phyloP scores from a whole-genome alignment of 2,888 invertebrate species.

The Pollenia labialis region DNA sequence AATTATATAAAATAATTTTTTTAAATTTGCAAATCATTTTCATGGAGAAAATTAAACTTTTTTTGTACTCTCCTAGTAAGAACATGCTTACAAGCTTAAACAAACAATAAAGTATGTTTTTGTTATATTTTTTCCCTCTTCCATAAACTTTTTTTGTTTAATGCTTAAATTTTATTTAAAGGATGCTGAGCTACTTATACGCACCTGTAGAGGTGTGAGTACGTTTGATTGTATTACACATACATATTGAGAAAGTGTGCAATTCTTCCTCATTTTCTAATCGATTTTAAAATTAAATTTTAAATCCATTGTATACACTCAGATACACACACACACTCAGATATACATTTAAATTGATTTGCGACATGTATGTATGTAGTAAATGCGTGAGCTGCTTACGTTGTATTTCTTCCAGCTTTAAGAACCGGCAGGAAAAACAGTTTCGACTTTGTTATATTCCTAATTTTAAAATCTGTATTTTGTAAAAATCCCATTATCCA shows the following conservation, averaged over 20 bases:
- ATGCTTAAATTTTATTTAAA: constrained; percentile 17
- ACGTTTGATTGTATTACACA: neutral
- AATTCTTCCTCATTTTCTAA: constrained; percentile 42
- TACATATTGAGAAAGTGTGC: constrained; percentile 12
- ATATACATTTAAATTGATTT: neutral
- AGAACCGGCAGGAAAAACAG: neutral
- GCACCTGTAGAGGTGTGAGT: neutral
- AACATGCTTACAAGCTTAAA: neutral
- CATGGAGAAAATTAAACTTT: too few relatives aligned
- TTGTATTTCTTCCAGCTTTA: neutral
- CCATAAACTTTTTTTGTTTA: neutral
- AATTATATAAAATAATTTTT: too few relatives aligned
- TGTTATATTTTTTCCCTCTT: neutral
- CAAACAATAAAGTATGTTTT: neutral
- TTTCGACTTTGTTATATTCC: neutral
- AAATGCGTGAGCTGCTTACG: constrained; percentile 6
- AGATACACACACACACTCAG: neutral
- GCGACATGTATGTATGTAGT: neutral
- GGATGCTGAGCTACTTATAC: neutral
- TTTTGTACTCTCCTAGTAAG: too few relatives aligned
- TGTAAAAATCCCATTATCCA: too few relatives aligned
- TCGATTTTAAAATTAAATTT: constrained; percentile 66
- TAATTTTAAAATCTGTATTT: too few relatives aligned
- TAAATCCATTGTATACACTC: constrained; percentile 42
- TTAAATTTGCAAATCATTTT: too few relatives aligned